phyloP scores from a whole-genome alignment of 2,797 vertebrate species.

The Sphaeramia orbicularis region DNA sequence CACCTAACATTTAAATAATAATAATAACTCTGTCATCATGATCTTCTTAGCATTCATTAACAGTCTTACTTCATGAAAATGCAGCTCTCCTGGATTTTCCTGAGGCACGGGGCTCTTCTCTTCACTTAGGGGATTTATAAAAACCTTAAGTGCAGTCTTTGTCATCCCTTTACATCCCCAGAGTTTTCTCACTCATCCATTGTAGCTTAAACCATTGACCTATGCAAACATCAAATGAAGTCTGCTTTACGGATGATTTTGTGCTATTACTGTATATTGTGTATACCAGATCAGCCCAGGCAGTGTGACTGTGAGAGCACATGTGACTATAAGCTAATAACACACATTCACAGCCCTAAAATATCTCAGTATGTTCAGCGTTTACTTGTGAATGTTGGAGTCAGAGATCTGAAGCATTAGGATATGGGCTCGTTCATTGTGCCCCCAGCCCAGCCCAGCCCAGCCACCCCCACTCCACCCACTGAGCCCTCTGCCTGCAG shows the following conservation, averaged over 20 bases:
- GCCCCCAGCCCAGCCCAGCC: slow-evolving; percentile 44
- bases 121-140: slow-evolving; percentile 61
- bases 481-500: slow-evolving; percentile 41
- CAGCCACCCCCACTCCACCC: slow-evolving; percentile 19
- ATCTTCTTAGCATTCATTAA: slow-evolving; percentile 58
- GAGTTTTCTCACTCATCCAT: slow-evolving; percentile 53
- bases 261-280: slow-evolving; percentile 58
- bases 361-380: slow-evolving; percentile 44
- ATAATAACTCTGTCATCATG: slow-evolving; percentile 37
- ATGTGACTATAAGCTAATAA: slow-evolving; percentile 58
- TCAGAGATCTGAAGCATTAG: slow-evolving; percentile 75
- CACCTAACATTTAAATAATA: slow-evolving; percentile 10
- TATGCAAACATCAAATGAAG: slow-evolving; percentile 44
- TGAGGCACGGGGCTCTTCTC: slow-evolving; percentile 44
- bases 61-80: slow-evolving; percentile 47
- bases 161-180: slow-evolving; percentile 55
- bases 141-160: slow-evolving; percentile 63
- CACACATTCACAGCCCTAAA: slow-evolving; percentile 46
- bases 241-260: slow-evolving; percentile 49
- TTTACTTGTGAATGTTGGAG: slow-evolving; percentile 51
- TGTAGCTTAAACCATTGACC: slow-evolving; percentile 68
- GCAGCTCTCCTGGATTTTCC: slow-evolving; percentile 50
- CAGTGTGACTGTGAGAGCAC: slow-evolving; percentile 36
- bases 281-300: slow-evolving; percentile 30
- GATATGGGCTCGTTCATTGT: slow-evolving; percentile 67